These are phyloP conservation scores for Tenebrio molitor DNA, from an alignment of 1,140 invertebrate species.

Conservation along the genomic window DNA sequence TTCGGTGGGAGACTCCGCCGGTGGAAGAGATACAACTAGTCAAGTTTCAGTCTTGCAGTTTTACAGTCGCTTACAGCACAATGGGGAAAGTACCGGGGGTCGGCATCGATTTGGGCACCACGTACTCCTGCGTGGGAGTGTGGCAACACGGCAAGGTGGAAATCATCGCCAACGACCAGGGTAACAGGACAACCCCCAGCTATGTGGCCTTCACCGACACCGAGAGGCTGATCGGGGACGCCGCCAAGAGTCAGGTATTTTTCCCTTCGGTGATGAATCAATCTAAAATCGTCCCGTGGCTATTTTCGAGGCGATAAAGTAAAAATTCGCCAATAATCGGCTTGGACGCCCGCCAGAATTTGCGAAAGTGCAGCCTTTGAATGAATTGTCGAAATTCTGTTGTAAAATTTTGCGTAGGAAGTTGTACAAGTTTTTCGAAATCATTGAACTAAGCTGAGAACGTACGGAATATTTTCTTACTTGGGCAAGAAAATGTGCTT, in stretches of 20 bases:
- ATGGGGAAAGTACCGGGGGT: conserved; percentile 86
- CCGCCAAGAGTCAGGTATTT: conserved; percentile 92
- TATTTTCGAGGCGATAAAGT: conserved; percentile 14
- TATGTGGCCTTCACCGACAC: conserved; percentile 98
- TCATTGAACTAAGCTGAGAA: too few relatives aligned
- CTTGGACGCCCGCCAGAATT: too few relatives aligned
- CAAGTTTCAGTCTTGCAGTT: conserved; percentile 5
- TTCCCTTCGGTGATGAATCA: conserved; percentile 16
- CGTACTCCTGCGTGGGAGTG: conserved; percentile 90
- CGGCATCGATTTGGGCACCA: conserved; percentile 91
- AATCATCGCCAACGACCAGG: conserved; percentile 91
- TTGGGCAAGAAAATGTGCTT: neutral
- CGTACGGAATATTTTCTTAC: too few relatives aligned
- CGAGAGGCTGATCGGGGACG: conserved; percentile 96
- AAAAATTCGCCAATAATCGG: too few relatives aligned
- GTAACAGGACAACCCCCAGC: conserved; percentile 97
- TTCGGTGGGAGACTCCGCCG: conserved; percentile 1
- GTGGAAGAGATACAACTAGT: neutral
- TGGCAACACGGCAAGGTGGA: conserved; percentile 94
- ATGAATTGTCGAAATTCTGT: neutral
- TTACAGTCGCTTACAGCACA: conserved; percentile 57
- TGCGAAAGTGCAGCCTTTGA: neutral
- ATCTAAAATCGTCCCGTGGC: neutral
- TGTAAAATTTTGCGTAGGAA: neutral
- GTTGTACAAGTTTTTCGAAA: neutral